Base-by-base conservation (phyloP, 1,140 invertebrate species). In the Drosophila bocki region DNA sequence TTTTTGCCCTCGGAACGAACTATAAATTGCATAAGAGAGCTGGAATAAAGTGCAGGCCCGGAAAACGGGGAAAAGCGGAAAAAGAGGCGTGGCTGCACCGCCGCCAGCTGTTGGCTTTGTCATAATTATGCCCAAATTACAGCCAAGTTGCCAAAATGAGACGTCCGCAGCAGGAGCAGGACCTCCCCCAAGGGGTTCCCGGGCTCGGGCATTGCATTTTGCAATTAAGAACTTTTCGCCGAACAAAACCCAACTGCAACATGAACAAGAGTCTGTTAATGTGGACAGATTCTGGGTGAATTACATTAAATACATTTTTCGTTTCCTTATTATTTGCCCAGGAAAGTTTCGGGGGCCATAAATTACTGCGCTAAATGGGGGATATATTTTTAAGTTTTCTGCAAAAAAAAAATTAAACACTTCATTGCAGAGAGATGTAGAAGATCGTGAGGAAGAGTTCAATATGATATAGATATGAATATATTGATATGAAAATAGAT, bases 121-220 rank as follows among this genome's bases (percentile, higher is more conserved):
- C 78, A 91, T 91, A 88, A 86, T 91, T 87, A 83, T 75, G 84
- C 32, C 84, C 72, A 87, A 87, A 88, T 88, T 78, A 78, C 76
- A 70, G 50, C 53, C 47, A 71, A 78, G 54, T 59, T 68, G 48
- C 58, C 53, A 68, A 50, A 56, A 53, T 29, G 65, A 65, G 63
- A 81, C 59, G 58, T 51, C 61, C 59, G 47, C 22, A 32, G 47
- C 29, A 13, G 50, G 17, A 17, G 7, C 26, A 33, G 29, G n/a
- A 48, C 13, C 19, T 37, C 51, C 6, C 19, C 19, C 9, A 11
- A 13, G 29, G 19, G 56, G 26, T 7, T 41, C 32, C 47, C 3
- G 35, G 29, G 50, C 78, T 72, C 75, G 70, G 76, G 71, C 76
- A 70, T 80, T 80, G 71, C 80, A 70, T 77, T 80, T 77, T 39